These are phyloP conservation scores for Catostylus mosaicus DNA, from an alignment of 30 jellyfish, hydroid and myxozoan genomes.

Conservation along the genomic window DNA sequence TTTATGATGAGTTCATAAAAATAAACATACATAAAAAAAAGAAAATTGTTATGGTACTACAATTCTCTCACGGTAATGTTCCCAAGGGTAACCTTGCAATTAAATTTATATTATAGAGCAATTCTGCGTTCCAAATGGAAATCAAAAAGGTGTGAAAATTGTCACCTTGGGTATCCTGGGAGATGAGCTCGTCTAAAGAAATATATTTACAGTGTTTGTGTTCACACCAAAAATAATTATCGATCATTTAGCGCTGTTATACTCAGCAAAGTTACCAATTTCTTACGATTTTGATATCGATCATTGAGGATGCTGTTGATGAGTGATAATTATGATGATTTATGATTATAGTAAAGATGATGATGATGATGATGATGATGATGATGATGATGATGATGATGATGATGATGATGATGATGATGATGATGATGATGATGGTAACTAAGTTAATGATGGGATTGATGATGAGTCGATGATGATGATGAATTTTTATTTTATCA, in stretches of 20 bases:
- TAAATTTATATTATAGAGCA: background rate
- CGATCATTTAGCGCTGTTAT: too few species aligned
- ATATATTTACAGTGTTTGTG: background rate
- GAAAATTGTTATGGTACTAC: too few species aligned
- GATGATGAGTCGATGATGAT: too few species aligned
- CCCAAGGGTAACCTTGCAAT: background rate
- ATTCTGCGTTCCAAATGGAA: background rate
- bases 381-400: background rate
- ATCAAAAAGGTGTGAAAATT: background rate
- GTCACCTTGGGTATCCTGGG: conserved; percentile 9
- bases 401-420: background rate
- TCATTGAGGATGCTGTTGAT: background rate
- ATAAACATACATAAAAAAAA: too few species aligned
- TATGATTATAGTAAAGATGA: background rate
- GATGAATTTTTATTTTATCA: background rate
- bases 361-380: background rate
- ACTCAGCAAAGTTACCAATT: too few species aligned
- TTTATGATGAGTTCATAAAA: too few species aligned
- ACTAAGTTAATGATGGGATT: background rate
- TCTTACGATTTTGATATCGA: too few species aligned
- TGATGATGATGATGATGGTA: background rate
- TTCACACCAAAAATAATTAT: background rate
- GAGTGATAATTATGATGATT: background rate
- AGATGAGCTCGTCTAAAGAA: background rate
- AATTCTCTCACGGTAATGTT: background rate